These are phyloP conservation scores for fruit fly (Drosophila melanogaster) DNA, from an alignment of 1,140 invertebrate species.

Conservation along the genomic window Release_6_plus_ISO1_MT NT_033779.5:11954501-11955000, in stretches of 20 bases:
- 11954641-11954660: conserved; percentile 80
- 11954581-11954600: too few relatives aligned
- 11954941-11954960: conserved; percentile 80
- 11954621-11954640: conserved; percentile 79
- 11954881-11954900: conserved; percentile 52
- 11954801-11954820: conserved; percentile 36
- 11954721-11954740: conserved; percentile 73
- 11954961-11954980: conserved; percentile 78
- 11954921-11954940: conserved; percentile 83
- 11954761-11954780: conserved; percentile 75
- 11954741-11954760: conserved; percentile 78
- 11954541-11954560: conserved; percentile 44
- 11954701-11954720: conserved; percentile 65
- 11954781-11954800: conserved; percentile 62
- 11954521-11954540: conserved; percentile 69
- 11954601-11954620: conserved; percentile 61
- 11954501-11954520: conserved; percentile 79
- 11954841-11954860: conserved; percentile 18
- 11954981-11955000: conserved; percentile 28
- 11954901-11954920: conserved; percentile 51
- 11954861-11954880: neutral
- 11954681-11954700: conserved; percentile 60
- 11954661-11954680: conserved; percentile 49
- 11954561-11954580: conserved; percentile 34
- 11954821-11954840: conserved; percentile 69